Conservation (phyloP, 2,888 invertebrate species). For the Andrena flavipes region DNA sequence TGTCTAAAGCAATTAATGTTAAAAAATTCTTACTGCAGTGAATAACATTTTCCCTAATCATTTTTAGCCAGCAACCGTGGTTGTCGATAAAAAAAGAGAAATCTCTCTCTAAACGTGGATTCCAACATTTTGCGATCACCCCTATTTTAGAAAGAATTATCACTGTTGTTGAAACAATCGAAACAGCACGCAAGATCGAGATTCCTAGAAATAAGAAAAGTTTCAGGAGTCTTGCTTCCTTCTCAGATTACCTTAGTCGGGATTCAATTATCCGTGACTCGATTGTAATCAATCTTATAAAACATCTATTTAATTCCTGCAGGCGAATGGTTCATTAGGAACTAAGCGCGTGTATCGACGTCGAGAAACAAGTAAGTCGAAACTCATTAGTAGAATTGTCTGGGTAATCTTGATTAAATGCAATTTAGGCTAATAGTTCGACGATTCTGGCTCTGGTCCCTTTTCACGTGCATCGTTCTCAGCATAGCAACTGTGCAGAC, state of each 20-base stretch:
- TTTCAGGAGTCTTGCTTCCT: not conserved
- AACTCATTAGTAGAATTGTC: conserved; percentile 39
- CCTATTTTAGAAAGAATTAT: too few relatives aligned
- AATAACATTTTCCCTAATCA: too few relatives aligned
- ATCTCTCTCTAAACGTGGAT: too few relatives aligned
- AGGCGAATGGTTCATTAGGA: conserved; percentile 16
- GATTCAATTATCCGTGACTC: not conserved
- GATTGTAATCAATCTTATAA: not conserved
- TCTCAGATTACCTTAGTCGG: not conserved
- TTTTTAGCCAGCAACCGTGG: too few relatives aligned
- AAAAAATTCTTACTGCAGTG: too few relatives aligned
- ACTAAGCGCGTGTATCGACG: conserved; percentile 6
- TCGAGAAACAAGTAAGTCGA: conserved; percentile 5
- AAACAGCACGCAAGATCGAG: not conserved
- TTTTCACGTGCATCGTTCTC: conserved; percentile 15
- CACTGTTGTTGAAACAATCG: not conserved
- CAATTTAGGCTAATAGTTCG: conserved; percentile 49
- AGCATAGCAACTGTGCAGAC: not conserved
- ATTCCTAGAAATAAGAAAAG: not conserved
- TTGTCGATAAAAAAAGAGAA: too few relatives aligned
- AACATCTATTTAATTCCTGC: not conserved
- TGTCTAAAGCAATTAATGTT: too few relatives aligned
- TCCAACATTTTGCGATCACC: too few relatives aligned
- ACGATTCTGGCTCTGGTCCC: conserved; percentile 30
- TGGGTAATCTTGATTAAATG: conserved; percentile 39